Conservation (phyloP, 2,888 invertebrate genomes). For the Megalurothrips usitatus region DNA sequence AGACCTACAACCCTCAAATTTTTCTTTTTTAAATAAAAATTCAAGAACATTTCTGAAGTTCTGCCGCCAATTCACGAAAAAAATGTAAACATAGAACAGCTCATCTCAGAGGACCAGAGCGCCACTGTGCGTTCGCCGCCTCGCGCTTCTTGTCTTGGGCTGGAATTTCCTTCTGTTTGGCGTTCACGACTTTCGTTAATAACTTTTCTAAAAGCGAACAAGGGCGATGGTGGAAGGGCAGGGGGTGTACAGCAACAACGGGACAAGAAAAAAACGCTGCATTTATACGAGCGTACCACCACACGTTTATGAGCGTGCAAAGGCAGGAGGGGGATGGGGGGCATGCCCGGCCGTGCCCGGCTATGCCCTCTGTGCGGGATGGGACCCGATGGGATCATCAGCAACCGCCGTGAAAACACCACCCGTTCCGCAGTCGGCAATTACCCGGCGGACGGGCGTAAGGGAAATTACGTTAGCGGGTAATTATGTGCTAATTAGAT, state of each 20-base stretch:
- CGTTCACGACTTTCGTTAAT: constrained; percentile 26
- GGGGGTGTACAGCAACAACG: neutral
- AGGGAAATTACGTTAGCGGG: constrained; percentile 12
- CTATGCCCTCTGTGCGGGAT: neutral
- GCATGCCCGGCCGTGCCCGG: neutral
- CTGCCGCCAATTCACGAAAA: no score
- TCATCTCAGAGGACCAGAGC: no score
- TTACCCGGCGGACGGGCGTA: neutral
- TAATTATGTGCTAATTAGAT: constrained; percentile 20
- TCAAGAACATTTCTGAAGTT: no score
- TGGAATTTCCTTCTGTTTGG: constrained; percentile 10
- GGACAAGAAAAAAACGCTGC: neutral
- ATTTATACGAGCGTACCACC: constrained; percentile 3
- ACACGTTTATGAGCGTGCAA: constrained; percentile 11
- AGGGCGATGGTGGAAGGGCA: no score
- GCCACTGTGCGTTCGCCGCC: neutral
- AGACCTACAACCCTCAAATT: no score
- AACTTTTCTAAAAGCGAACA: constrained; percentile 22
- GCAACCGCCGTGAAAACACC: constrained; percentile 1
- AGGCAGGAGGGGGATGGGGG: neutral
- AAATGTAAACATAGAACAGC: no score
- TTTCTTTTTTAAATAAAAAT: no score
- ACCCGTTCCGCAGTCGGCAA: constrained; percentile 10
- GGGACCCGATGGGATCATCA: neutral
- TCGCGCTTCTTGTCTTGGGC: neutral